Conservation (phyloP, 2,113 vertebrate genomes). For the Cinclus mexicanus region DNA sequence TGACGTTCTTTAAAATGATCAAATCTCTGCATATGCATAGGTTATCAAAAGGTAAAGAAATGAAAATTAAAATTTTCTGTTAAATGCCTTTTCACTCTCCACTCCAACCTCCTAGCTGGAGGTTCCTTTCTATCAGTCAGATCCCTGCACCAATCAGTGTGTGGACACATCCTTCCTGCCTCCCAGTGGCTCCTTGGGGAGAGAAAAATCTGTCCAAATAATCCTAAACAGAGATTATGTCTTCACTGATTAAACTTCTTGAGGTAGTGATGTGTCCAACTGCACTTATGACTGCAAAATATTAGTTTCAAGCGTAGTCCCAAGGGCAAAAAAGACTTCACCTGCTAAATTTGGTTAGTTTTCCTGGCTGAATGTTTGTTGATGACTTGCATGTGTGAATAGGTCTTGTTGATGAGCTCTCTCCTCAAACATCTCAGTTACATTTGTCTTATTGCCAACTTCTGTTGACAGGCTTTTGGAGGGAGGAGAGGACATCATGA, state of each 20-base stretch:
- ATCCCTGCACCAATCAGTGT: background rate
- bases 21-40: background rate
- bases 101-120: background rate
- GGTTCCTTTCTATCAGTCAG: background rate
- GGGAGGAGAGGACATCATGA: background rate
- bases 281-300: background rate
- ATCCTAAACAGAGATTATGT: background rate
- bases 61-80: background rate
- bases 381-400: background rate
- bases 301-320: background rate
- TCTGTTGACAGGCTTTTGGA: background rate
- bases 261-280: background rate
- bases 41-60: background rate
- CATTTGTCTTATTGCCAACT: background rate
- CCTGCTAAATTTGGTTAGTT: background rate
- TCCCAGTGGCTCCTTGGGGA: background rate
- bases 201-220: background rate
- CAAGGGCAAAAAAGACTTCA: background rate
- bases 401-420: background rate
- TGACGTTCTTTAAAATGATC: background rate
- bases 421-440: background rate
- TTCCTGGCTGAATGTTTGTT: background rate
- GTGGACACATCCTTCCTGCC: background rate
- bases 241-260: background rate
- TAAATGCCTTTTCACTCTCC: background rate